Base-by-base conservation (phyloP, 2,888 invertebrate species). In the Tachina lurida region DNA sequence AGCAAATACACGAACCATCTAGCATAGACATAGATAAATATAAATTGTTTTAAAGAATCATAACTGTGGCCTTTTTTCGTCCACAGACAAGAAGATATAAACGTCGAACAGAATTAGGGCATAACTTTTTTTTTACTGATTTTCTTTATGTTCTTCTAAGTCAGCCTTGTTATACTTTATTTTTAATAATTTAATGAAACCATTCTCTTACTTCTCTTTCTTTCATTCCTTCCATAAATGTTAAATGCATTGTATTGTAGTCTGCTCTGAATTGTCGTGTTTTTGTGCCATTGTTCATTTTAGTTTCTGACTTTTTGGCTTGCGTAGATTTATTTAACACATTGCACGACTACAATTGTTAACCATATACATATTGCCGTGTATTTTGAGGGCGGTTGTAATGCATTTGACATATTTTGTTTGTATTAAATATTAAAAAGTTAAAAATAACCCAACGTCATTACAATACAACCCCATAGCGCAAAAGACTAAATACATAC, bases 381-480 rank as follows among this genome's bases (percentile, higher is more conserved):
- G 45, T 60, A 22, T 68, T 68, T 75, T 63, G 75, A 74, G 84
- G 73, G 86, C 76, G 77, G 82, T 62, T 76, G 79, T 80, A 71
- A 73, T 80, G 86, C 62, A 71, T 76, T 76, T 84, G 86, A 86
- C 84, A 86, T 62, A 83, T 86, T 86, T 86, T 67, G 70, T 81
- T 68, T 58, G 54, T 49, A 68, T 82, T 78, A 84, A 84, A 84
- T 84, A 84, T 84, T 84, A 56, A 78, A 84, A 60, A 54, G 67
- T 60, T 74, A 62, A 81, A 80, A 81, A 75, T 47, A 75, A 54
- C 52, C 15, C 62, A 79, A 79, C 39, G 67, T 47, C 47, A 67
- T 39, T 19, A 19, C 63, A 71, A 63, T 41, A 56, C 19, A 58
- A 62, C 8, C 12, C 22, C 47, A 52, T 15, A 54, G n/a, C n/a